phyloP scores from a whole-genome alignment of 2,888 invertebrate genomes.

The Acanthosepion lycidas region DNA sequence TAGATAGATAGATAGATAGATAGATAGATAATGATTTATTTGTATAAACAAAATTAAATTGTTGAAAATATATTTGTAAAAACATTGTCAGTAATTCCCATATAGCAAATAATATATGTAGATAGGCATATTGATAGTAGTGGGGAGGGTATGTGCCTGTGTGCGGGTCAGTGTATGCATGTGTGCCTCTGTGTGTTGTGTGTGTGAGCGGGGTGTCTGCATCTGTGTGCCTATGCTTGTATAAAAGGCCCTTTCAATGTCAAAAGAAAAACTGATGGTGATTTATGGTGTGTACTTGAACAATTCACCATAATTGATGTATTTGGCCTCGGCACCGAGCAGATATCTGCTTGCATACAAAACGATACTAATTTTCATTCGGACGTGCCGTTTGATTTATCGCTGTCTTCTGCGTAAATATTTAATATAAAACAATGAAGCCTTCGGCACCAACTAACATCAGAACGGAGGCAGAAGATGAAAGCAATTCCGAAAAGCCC shows the following conservation, averaged over 20 bases:
- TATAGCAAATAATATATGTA: no score
- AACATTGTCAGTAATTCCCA: no score
- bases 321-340: background rate
- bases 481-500: no score
- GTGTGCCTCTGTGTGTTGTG: no score
- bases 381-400: background rate
- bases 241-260: background rate
- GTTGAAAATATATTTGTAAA: no score
- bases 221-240: background rate
- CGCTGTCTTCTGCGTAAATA: background rate
- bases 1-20: no score
- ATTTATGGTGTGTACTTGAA: background rate
- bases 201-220: background rate
- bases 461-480: no score
- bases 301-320: background rate
- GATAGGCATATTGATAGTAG: no score
- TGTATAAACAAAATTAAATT: no score
- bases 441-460: background rate
- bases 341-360: background rate
- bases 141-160: no score
- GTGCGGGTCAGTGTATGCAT: no score
- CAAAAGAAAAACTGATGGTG: background rate
- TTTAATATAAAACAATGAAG: background rate
- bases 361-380: conserved; percentile 4
- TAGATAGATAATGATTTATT: no score